A percentile compares a stretch with the other conserved stretches of the same genome.
These are phyloP conservation scores for Pseudochirops cupreus DNA, from an alignment of 2,797 vertebrate species.

Conservation along the genomic window DNA sequence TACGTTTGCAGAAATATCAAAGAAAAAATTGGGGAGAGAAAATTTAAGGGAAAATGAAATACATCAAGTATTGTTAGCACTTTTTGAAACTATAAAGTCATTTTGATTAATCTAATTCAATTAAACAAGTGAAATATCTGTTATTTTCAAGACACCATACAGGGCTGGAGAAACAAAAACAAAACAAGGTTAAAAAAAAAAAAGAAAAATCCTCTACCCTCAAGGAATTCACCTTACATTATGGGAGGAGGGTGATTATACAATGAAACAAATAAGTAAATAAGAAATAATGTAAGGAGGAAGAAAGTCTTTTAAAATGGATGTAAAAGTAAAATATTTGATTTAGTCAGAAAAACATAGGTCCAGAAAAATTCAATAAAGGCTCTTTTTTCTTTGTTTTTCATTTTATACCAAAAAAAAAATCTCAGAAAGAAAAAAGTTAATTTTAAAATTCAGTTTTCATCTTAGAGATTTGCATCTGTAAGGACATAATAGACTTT, in stretches of 20 bases:
- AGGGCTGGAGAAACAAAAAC: not conserved
- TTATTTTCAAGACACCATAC: not conserved
- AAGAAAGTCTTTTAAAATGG: not conserved
- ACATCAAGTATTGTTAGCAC: not conserved
- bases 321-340: not conserved
- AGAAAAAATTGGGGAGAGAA: not conserved
- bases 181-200: not conserved
- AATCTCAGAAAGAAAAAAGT: not conserved
- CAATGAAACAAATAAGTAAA: not conserved
- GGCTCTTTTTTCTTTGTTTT: not conserved
- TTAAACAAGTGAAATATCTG: not conserved
- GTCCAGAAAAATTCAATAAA: not conserved
- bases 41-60: not conserved
- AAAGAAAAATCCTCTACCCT: not conserved
- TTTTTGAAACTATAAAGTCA: not conserved
- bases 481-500: not conserved
- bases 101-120: not conserved
- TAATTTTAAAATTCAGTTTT: not conserved
- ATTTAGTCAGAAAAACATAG: not conserved
- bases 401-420: not conserved
- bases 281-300: not conserved
- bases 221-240: not conserved
- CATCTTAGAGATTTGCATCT: not conserved
- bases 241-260: not conserved
- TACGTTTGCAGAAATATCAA: conserved; percentile 22